Base-by-base conservation (phyloP, 2,797 vertebrate genomes). In the Novumbra hubbsi region DNA sequence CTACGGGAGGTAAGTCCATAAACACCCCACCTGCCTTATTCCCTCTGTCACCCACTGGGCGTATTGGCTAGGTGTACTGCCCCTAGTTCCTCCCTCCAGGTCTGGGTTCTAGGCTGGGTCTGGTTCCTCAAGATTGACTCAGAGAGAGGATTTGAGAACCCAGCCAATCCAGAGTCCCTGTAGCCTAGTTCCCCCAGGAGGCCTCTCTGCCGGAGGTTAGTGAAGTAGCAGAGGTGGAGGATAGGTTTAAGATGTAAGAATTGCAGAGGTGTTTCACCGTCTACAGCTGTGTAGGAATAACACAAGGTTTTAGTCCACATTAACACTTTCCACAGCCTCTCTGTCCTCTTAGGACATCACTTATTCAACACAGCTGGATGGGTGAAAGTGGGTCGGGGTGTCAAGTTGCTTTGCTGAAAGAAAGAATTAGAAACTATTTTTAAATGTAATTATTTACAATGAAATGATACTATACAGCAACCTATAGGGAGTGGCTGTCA, bases 1-100 rank as follows among this genome's bases (percentile, higher is more conserved):
- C 88, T 99, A 99, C 24, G 98, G 98, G 84, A 98, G 98, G 98
- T 98, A 92, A 89, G 89, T 78, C 45, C 73, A 34, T 49, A 30
- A 32, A 50, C 11, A 4, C 11, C 69, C 49, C 21, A 17, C 21
- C 32, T n/a, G 2, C 14, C 30, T 9, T 7, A 7, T 24, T 60
- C 2, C 55, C 12, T 68, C 7, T 4, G 34, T 45, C 66, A 11
- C n/a, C 24, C 66, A 12, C 32, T 16, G 14, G 41, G 1, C 14
- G 41, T 28, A 32, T 5, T 17, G 34, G 34, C 60, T 28, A 24
- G 60, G 60, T n/a, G n/a, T n/a, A n/a, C 60, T 62, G 11, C 15
- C 2, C 60, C 60, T 8, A 24, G 60, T 45, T 41, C 32, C 19
- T n/a, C 5, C 38, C 38, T 17, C 41, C 67, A 21, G 11, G 14